Base-by-base conservation (phyloP, 37 sponge, comb jelly and placozoan species). In the Dysidea cf. avara region DNA sequence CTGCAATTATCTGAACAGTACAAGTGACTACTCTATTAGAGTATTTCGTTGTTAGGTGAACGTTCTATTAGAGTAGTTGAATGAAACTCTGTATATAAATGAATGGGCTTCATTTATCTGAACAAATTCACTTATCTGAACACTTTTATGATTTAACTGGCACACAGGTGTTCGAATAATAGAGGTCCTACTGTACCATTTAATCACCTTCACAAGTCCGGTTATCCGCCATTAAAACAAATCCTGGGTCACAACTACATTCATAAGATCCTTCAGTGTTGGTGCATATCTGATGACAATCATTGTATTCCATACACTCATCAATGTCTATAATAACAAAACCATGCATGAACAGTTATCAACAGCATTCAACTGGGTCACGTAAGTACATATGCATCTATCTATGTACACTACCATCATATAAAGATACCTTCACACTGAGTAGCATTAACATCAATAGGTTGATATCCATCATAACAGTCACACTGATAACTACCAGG, bases 141-240 rank as follows among this genome's bases (percentile, higher is more conserved):
- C n/a, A n/a, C n/a, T n/a, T n/a, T n/a, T n/a, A n/a, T n/a, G n/a
- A n/a, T n/a, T n/a, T n/a, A n/a, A n/a, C n/a, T n/a, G n/a, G n/a
- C n/a, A n/a, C n/a, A n/a, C n/a, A n/a, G n/a, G n/a, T n/a, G n/a
- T n/a, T n/a, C n/a, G n/a, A n/a, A n/a, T n/a, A n/a, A n/a, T n/a
- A n/a, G n/a, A n/a, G n/a, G n/a, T n/a, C n/a, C n/a, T n/a, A n/a
- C n/a, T n/a, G n/a, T n/a, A n/a, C n/a, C n/a, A n/a, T n/a, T n/a
- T 47, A 39, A 46, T 64, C 61, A 84, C 85, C 78, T 54, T 56
- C 32, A 47, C 85, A 84, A 20, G 72, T 84, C 11, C 31, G 68
- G 29, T 48, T 57, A 61, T 84, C 85, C 11, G 21, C 29, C 17
- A 43, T 21, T 47, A 84, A 48, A 5, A 38, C 61, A 60, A 71